phyloP scores from a whole-genome alignment of 2,797 vertebrate genomes.

The Rhinoraja longicauda region DNA sequence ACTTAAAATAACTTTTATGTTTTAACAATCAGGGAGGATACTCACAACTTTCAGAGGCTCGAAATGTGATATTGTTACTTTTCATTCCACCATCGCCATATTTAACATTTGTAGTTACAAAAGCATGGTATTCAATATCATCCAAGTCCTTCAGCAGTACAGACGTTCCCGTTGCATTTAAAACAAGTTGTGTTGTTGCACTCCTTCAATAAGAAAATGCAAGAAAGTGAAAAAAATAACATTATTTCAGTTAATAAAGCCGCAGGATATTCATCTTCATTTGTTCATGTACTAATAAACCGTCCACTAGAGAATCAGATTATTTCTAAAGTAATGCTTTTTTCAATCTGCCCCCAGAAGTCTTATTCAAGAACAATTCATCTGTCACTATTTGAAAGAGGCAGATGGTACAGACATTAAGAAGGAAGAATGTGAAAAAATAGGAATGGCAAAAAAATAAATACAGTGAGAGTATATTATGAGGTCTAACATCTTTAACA shows the following conservation, averaged over 20 bases:
- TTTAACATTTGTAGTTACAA: slow-evolving; percentile 79
- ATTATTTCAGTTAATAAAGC: neutral
- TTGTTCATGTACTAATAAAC: slow-evolving; percentile 47
- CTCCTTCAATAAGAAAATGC: slow-evolving; percentile 61
- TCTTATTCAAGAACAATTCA: neutral
- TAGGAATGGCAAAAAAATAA: too few species aligned
- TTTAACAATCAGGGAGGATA: neutral
- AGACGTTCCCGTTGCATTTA: slow-evolving; percentile 73
- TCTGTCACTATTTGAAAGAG: too few species aligned
- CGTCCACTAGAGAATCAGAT: slow-evolving; percentile 56
- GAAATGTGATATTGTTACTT: slow-evolving; percentile 69
- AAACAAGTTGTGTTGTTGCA: slow-evolving; percentile 60
- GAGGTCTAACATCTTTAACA: too few species aligned
- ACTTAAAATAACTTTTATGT: neutral
- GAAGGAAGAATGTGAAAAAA: too few species aligned
- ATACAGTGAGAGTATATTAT: too few species aligned
- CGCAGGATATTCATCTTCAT: slow-evolving; percentile 41
- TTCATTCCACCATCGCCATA: slow-evolving; percentile 77
- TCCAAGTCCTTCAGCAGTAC: slow-evolving; percentile 73
- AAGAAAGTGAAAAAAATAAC: neutral
- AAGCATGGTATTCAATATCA: slow-evolving; percentile 70
- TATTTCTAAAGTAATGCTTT: slow-evolving; percentile 53
- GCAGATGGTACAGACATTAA: too few species aligned
- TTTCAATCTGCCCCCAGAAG: slow-evolving; percentile 44
- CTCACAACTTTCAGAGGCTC: slow-evolving; percentile 74